Percentiles rank a stretch among this genome's conserved stretches.
Conservation (phyloP, 2,888 invertebrate species). For the Glyphotaelius pellucidus region DNA sequence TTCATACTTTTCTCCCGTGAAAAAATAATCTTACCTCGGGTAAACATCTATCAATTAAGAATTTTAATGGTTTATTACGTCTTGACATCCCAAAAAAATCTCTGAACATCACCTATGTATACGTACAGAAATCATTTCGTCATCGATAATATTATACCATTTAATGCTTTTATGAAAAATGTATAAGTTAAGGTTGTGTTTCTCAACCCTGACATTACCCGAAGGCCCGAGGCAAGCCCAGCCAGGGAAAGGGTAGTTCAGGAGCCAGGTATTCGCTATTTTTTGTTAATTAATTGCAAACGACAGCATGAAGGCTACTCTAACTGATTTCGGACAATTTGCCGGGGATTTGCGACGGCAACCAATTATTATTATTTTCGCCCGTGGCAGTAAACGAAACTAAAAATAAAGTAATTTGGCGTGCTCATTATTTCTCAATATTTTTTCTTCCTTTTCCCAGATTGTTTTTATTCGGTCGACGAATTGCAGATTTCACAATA, state of each 20-base stretch:
- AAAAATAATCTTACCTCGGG: too few species aligned
- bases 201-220: not conserved
- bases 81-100: too few species aligned
- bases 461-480: too few species aligned
- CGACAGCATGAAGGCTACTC: conserved; percentile 7
- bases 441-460: too few species aligned
- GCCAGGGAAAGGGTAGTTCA: not conserved
- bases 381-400: too few species aligned
- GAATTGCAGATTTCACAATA: too few species aligned
- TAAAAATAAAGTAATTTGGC: too few species aligned
- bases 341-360: not conserved
- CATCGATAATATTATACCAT: not conserved
- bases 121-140: not conserved
- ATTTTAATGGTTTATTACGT: too few species aligned
- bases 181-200: not conserved
- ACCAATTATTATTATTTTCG: not conserved
- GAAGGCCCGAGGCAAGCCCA: not conserved
- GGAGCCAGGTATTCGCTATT: not conserved
- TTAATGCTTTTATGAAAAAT: not conserved
- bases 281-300: conserved; percentile 25
- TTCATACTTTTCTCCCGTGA: too few species aligned
- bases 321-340: conserved; percentile 33
- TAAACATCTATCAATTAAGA: too few species aligned
- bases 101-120: too few species aligned
- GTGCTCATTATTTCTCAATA: too few species aligned